Evolutionary conservation across 2,888 invertebrate species (phyloP), one percentile per base, ranked within the genome.

Genomic region (Drosophila anomelani): DNA sequence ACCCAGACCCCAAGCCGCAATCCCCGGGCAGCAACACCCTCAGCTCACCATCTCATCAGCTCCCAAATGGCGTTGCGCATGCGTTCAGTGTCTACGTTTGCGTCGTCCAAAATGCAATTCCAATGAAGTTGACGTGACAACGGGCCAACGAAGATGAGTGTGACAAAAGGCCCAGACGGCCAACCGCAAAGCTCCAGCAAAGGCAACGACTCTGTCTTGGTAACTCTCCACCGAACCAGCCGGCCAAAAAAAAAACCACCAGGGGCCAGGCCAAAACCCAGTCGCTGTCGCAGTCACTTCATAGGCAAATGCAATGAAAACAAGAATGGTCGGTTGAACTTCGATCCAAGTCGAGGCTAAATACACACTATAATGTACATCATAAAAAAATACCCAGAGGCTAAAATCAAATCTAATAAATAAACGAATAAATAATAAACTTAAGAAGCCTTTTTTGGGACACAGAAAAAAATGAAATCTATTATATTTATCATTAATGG

Each of bases 111-210:
- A 88, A 83, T 88, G 88, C 84, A 80, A 88, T 89, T 85, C 76
- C 85, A 79, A 62, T 67, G 85, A 87, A 85, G 74, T 62, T 85
- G 85, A 87, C 89, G 81, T 79, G 85, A 85, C 88, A 86, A 79
- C 83, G 79, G 43, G 43, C 67, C 73, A 38, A 86, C 87, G 75
- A 76, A 88, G 88, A 84, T 83, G 84, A 88, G 88, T 84, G 84
- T 79, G 88, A 87, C 88, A 89, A 89, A 78, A 56, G 62, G 36
- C 69, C 58, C 74, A 71, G 61, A 76, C 75, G 66, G 62, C 38
- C 78, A 75, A 68, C 80, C 88, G 71, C 80, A 88, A 63, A 73
- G 61, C 71, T 71, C 39, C 77, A 68, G 47, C 64, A 20, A 67
- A 61, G 58, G 41, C 64, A 26, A 44, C 49, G 39, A 63, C 58